A percentile compares a stretch with the other conserved stretches of the same genome.
Conservation (phyloP, 2,888 invertebrate species). For the Tetranychus piercei region DNA sequence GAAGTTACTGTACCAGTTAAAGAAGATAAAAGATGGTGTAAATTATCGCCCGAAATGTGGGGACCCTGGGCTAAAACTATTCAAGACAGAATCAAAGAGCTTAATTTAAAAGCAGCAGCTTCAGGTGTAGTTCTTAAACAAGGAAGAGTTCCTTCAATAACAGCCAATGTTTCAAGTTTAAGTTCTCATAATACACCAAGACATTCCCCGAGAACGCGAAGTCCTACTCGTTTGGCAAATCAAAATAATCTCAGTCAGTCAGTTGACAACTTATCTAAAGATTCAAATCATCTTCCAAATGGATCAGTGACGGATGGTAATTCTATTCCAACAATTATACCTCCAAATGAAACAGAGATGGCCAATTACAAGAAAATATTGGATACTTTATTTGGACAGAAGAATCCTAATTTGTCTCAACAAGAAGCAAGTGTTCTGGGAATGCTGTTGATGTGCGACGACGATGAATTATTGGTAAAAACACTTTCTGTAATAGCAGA, state of each 20-base stretch:
- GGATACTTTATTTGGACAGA: slow-evolving; percentile 11
- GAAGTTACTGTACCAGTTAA: slow-evolving; percentile 10
- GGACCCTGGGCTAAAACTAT: slow-evolving; percentile 28
- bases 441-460: slow-evolving; percentile 36
- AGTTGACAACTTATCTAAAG: background rate
- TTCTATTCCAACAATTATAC: background rate
- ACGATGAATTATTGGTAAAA: slow-evolving; percentile 36
- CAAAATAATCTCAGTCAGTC: background rate
- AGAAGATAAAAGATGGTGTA: background rate
- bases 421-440: slow-evolving; percentile 36
- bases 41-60: slow-evolving; percentile 13
- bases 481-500: slow-evolving; percentile 38
- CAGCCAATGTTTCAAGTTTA: background rate
- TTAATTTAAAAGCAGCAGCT: slow-evolving; percentile 31
- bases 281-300: background rate
- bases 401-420: slow-evolving; percentile 12
- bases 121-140: background rate
- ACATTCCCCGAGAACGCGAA: background rate
- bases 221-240: background rate
- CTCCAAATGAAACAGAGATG: slow-evolving; percentile 12
- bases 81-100: slow-evolving; percentile 36
- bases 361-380: slow-evolving; percentile 7
- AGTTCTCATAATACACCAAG: slow-evolving; percentile 10
- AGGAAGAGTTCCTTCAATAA: background rate
- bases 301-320: background rate